Base-by-base conservation (phyloP, 2,797 vertebrate species). In the Neosilurus mollespiculum region DNA sequence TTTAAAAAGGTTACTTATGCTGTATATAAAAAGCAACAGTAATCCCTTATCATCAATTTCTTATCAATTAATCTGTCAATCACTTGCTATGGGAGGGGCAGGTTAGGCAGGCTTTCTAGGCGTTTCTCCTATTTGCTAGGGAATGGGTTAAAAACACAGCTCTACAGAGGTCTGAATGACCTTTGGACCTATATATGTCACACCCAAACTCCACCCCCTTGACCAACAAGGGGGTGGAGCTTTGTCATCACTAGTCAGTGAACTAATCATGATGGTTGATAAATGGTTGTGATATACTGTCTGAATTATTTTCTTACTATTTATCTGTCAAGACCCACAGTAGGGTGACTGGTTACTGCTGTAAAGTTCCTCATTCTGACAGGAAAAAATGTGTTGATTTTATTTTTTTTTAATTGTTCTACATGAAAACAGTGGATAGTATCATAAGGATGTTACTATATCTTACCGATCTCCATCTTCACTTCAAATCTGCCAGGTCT, bases 381-480 rank as follows among this genome's bases (percentile, higher is more conserved):
- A 54, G 11, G 15, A 56, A 73, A 72, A 54, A 12, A 7, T 53
- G 20, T 70, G 9, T 43, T 43, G 10, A 26, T 64, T 64, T 64
- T 64, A 14, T 66, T 43, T 43, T 43, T 43, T 43, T 43, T 8
- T 64, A 26, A 26, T 66, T 66, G 34, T 43, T 69, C 34, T 70
- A 70, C 22, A 51, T 51, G n/a, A 70, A 22, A 22, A 49, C 34
- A 14, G 5, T 49, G 4, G 5, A 14, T 24, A 26, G 6, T 53
- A 72, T 72, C 10, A 54, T 18, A 54, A 9, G 3, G 54, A 76
- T 58, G 4, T 22, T 34, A n/a, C 34, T 37, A 37, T 22, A 26
- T 81, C 95, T 94, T 92, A 99, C 98, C 96, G 3, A 99, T 99
- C 92, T 99, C 98, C 98, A 99, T 99, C 87, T 99, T 99, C 89